Base-by-base conservation (phyloP, 2,113 vertebrate genomes). In the Corythoichthys haematopterus region DNA sequence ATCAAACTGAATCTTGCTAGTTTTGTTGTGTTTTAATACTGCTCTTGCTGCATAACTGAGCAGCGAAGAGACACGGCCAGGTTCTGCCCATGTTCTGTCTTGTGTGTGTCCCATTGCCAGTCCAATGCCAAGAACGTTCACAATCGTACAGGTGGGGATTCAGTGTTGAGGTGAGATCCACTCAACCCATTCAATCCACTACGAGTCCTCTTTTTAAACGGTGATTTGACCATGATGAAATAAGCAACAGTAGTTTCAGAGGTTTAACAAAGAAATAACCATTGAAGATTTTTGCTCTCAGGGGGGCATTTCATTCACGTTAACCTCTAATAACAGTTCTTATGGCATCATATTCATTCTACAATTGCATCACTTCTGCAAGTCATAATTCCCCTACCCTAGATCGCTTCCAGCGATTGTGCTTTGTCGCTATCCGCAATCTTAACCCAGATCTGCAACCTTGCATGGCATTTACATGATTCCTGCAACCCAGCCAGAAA, bases 401-500 rank as follows among this genome's bases (percentile, higher is more conserved):
- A 2, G 2, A 11, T 20, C 28, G 5, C 20, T 9, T 62, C 60
- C 60, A 14, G 28, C 45, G 59, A 45, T 28, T 62, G n/a, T 6
- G 37, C 38, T 45, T n/a, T 6, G n/a, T 2, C 20, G 40, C 15
- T 11, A 45, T 62, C 60, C 8, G 7, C 20, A 62, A 62, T 62
- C 60, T 7, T 6, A 62, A 46, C 20, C 60, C 28, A 65, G 45
- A 63, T 68, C 58, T 56, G 40, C 74, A 68, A 79, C 77, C 74
- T 79, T 80, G 79, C 71, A 64, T 53, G 72, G 62, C 61, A 75
- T 85, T 79, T 81, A 80, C 81, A 78, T 82, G 69, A 84, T 46
- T 62, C 43, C 43, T 62, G 60, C 84, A 86, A 66, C 71, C 77
- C 77, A 81, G 75, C 75, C 84, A 82, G 83, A 89, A 85, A 84